Percentiles rank a stretch among this genome's conserved stretches.
These are phyloP conservation scores for Centropristis striata DNA, from an alignment of 2,113 vertebrate species.

Conservation along the genomic window DNA sequence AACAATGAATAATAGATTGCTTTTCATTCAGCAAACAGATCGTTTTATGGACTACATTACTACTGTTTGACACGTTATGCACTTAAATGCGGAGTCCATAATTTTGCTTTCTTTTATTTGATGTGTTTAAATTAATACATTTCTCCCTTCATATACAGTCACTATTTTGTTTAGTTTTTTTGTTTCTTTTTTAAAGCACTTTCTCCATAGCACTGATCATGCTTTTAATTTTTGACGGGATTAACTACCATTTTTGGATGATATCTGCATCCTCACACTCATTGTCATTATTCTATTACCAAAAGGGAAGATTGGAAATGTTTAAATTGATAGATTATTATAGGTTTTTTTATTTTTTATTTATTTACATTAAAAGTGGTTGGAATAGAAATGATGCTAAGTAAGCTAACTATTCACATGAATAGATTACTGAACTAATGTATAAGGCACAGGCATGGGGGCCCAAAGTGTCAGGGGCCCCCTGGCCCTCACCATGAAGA, in stretches of 20 bases:
- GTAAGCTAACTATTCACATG: too few relatives aligned
- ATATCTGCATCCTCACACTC: too few relatives aligned
- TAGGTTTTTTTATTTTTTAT: neutral
- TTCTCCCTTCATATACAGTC: neutral
- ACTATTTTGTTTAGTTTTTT: neutral
- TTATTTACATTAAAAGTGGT: neutral
- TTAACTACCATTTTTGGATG: too few relatives aligned
- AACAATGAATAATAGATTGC: neutral
- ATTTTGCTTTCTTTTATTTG: neutral
- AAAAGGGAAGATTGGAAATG: neutral
- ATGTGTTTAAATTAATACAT: neutral
- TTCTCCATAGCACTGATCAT: too few relatives aligned
- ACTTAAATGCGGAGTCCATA: neutral
- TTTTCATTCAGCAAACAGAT: neutral
- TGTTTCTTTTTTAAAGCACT: neutral
- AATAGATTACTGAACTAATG: too few relatives aligned
- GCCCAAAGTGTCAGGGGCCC: too few relatives aligned
- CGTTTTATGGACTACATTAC: constrained; percentile 10
- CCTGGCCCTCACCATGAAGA: too few relatives aligned
- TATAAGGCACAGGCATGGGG: too few relatives aligned
- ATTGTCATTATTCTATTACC: neutral
- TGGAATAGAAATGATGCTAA: neutral
- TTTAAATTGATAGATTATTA: neutral
- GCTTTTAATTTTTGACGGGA: too few relatives aligned
- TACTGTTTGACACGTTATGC: neutral